A percentile compares a stretch with the other conserved stretches of the same genome.
Evolutionary conservation across 2,888 invertebrate species (phyloP).

Genomic region (Dysmachus trigonus): DNA sequence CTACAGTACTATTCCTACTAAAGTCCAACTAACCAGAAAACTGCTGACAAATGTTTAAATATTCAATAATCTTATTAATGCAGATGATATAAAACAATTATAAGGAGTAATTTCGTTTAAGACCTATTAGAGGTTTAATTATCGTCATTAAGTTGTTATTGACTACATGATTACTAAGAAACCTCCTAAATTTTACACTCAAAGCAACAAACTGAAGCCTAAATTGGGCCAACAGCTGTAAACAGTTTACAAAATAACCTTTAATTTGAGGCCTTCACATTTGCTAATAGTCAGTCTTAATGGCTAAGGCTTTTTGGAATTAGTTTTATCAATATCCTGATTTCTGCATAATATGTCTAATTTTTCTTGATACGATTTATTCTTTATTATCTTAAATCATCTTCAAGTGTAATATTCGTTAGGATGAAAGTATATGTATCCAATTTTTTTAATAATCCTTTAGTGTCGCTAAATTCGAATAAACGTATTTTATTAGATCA

Average conservation of each 20-base stretch:
- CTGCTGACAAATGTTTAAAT: not conserved
- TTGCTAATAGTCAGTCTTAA: not conserved
- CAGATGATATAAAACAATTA: not conserved
- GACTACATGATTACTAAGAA: not conserved
- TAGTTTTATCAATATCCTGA: not conserved
- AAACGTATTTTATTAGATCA: too few relatives aligned
- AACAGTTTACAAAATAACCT: not conserved
- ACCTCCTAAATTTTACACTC: not conserved
- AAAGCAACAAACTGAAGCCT: not conserved
- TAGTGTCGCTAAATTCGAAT: too few relatives aligned
- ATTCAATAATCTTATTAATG: not conserved
- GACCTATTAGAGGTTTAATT: not conserved
- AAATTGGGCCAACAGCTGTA: not conserved
- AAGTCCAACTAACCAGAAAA: not conserved
- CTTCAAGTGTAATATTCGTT: too few relatives aligned
- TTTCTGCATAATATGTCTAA: not conserved
- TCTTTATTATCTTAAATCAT: not conserved
- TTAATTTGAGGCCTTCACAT: not conserved
- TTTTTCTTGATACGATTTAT: not conserved
- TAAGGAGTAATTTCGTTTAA: not conserved
- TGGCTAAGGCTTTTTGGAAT: not conserved
- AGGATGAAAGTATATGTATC: not conserved
- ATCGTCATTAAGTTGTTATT: not conserved
- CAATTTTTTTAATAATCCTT: too few relatives aligned
- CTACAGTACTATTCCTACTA: not conserved